Base-by-base conservation (phyloP, 2,113 vertebrate species). In the Atrichornis clamosus region DNA sequence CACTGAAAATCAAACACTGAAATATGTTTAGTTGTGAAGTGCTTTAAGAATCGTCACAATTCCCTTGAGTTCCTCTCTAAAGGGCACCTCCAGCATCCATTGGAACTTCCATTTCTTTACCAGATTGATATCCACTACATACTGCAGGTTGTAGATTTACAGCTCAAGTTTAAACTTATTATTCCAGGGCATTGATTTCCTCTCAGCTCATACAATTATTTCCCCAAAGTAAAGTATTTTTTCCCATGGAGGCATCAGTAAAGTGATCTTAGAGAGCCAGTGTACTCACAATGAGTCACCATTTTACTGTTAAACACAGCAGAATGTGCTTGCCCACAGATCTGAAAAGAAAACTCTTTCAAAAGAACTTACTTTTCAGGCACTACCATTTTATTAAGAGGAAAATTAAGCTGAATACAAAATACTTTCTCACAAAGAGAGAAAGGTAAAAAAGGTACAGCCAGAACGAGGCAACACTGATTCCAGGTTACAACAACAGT, bases 371-470 rank as follows among this genome's bases (percentile, higher is more conserved):
- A 94, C 97, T 97, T 97, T 97, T 96, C 95, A 97, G 96, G 95
- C 96, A 96, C 97, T 97, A 96, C 83, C 72, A 95, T 96, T 97
- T 97, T 97, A 97, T 97, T 97, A 97, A 91, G 58, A 97, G 92
- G 92, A 96, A 96, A 93, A 69, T 94, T 90, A 96, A 86, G 91
- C 86, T 72, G 78, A 87, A 89, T 97, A 97, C 97, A 97, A 97
- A 97, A 96, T 64, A 50, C 95, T 96, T 96, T 77, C 97, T 96
- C 96, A 91, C 92, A 96, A 92, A 96, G 92, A 96, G 94, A 96
- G 90, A 96, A 96, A 96, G 94, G 78, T 96, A 93, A 96, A 97
- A 95, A 97, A 96, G 84, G 91, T 96, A 97, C 96, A 97, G 93
- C 96, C 95, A 97, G 95, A 95, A 95, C 0, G 56, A 96, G 96